phyloP scores from a whole-genome alignment of 2,797 vertebrate species.

The Tiaroga cobitis region DNA sequence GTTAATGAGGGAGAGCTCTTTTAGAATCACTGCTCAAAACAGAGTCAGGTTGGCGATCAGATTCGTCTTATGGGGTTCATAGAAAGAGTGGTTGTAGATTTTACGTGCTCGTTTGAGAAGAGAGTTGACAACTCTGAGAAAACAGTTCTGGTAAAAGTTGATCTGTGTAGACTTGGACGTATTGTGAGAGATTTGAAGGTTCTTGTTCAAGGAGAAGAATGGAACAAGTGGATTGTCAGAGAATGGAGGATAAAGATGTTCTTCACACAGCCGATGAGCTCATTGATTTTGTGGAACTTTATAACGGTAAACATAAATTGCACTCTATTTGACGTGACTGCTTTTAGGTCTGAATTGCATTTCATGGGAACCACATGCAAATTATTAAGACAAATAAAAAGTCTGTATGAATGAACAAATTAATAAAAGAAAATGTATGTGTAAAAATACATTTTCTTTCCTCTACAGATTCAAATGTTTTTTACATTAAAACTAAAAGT shows the following conservation, averaged over 20 bases:
- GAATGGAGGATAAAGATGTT: constrained; percentile 59
- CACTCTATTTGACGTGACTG: not conserved
- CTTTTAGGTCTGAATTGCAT: constrained; percentile 5
- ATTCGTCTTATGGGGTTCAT: not conserved
- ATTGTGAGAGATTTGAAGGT: not conserved
- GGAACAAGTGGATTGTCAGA: constrained; percentile 21
- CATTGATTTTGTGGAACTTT: constrained; percentile 65
- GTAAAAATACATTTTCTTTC: not conserved
- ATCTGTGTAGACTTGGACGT: not conserved
- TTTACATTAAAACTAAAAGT: not conserved
- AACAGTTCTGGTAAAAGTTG: not conserved
- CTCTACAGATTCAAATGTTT: not conserved
- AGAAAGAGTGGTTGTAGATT: not conserved
- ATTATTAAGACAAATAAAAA: not conserved
- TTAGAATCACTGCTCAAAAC: not conserved
- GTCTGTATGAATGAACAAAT: constrained; percentile 11
- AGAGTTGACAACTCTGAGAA: not conserved
- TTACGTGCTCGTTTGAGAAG: not conserved
- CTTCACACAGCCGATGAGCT: constrained; percentile 64
- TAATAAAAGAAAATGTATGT: not conserved
- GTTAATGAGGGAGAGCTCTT: constrained; percentile 21
- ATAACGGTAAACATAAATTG: constrained; percentile 61
- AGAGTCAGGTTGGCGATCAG: constrained; percentile 8
- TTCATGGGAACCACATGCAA: not conserved
- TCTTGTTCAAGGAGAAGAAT: not conserved